Conservation (phyloP, 2,888 invertebrate species). For the Hesperia comma region DNA sequence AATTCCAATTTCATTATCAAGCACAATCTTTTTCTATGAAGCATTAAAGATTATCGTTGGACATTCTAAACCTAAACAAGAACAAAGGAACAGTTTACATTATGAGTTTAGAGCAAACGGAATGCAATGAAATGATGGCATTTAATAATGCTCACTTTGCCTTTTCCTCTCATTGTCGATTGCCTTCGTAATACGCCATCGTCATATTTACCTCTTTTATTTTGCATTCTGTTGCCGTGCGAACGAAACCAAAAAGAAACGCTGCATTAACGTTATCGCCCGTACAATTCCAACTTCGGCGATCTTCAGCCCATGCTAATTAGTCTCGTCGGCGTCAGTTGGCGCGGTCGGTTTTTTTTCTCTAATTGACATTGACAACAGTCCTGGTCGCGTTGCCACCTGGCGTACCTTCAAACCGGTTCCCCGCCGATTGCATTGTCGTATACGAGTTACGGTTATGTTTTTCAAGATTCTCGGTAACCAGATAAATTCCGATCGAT, state of each 20-base stretch:
- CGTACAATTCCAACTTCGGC: background rate
- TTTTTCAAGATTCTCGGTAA: slow-evolving; percentile 35
- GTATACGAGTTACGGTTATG: slow-evolving; percentile 33
- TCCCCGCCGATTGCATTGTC: slow-evolving; percentile 21
- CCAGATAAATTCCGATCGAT: slow-evolving; percentile 37
- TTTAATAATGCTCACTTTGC: background rate
- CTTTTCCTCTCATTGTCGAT: background rate
- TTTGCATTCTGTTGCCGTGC: background rate
- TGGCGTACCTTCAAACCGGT: slow-evolving; percentile 26
- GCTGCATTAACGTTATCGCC: slow-evolving; percentile 1
- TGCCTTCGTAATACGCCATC: background rate
- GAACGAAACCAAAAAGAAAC: slow-evolving; percentile 1
- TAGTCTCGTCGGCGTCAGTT: slow-evolving; percentile 10
- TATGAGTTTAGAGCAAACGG: background rate
- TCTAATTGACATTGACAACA: slow-evolving; percentile 34
- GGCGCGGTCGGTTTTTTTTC: slow-evolving; percentile 18
- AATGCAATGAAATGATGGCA: background rate
- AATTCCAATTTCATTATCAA: too few species aligned
- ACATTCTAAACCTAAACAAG: too few species aligned
- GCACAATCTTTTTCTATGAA: too few species aligned
- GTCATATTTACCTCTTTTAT: slow-evolving; percentile 7
- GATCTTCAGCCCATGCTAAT: slow-evolving; percentile 12
- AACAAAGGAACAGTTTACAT: too few species aligned
- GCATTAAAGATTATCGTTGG: too few species aligned
- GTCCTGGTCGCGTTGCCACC: slow-evolving; percentile 24